These are phyloP conservation scores for Felis catus DNA, from an alignment of 2,113 vertebrate species.

Conservation along the genomic window DNA sequence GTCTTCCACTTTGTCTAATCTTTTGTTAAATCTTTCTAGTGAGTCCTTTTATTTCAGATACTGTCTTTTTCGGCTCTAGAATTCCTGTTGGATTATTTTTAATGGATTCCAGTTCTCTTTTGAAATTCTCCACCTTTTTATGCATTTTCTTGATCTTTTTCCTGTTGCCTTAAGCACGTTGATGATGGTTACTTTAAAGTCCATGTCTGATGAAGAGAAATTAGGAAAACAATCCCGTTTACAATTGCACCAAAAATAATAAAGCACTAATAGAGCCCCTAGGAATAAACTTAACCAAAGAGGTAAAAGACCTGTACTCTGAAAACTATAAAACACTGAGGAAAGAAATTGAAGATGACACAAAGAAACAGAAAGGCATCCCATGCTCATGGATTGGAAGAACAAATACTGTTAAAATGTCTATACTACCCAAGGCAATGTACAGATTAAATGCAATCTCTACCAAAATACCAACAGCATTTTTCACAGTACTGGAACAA, in stretches of 20 bases:
- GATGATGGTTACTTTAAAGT: neutral
- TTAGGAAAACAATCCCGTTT: neutral
- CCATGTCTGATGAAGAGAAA: neutral
- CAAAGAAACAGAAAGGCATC: neutral
- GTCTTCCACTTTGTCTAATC: neutral
- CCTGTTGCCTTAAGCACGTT: neutral
- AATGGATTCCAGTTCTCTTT: neutral
- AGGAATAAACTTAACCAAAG: neutral
- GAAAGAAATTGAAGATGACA: neutral
- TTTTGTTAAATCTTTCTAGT: neutral
- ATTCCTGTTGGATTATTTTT: neutral
- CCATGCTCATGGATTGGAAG: neutral
- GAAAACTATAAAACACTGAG: neutral
- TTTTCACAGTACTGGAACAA: neutral
- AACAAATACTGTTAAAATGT: neutral
- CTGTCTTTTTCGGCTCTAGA: neutral
- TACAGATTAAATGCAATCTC: neutral
- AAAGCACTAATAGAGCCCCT: neutral
- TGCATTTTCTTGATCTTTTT: neutral
- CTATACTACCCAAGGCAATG: neutral
- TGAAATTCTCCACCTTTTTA: neutral
- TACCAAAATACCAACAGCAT: neutral
- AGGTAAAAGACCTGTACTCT: neutral
- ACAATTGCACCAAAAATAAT: neutral
- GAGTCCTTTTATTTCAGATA: neutral